Base-by-base conservation (phyloP, 2,888 invertebrate species). In the Gryllus longicercus region DNA sequence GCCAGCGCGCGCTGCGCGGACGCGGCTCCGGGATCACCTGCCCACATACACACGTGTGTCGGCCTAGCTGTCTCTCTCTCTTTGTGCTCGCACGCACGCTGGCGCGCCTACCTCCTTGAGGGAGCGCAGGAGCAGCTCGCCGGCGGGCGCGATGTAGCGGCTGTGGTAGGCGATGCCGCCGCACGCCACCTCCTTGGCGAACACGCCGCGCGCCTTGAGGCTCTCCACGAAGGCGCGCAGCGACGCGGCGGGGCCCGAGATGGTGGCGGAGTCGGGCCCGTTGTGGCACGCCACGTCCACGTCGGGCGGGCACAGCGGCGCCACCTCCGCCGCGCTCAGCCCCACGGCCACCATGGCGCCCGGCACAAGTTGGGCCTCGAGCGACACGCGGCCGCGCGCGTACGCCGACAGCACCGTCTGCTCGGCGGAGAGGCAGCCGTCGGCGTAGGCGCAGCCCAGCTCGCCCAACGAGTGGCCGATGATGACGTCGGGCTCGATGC, bases 241-340 rank as follows among this genome's bases (percentile, higher is more conserved):
- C 88, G n/a, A 88, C 49, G 91, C 91, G 2, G 89, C 89, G 0
- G 94, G 94, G 1, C 95, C 95, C n/a, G n/a, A 3, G 95, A 95
- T 96, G 90, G 0, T 95, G 95, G 93, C 92, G 63, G 93, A 94
- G 82, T 93, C 93, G 10, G 91, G 89, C 1, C 1, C 91, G 85
- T 96, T 96, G 87, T 94, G 85, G 95, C 21, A 96, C 18, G 95
- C 94, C 0, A 94, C 91, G 83, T 92, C 92, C 49, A 94, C 91
- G 50, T 91, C 90, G 23, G 90, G 88, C 21, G 0, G 94, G 93
- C 81, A 89, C 78, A 21, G 77, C 23, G 83, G 80, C 50, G 83
- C 83, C 11, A 85, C 80, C 16, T 84, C 78, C 77, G 87, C 83
- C 82, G 88, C 88, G 14, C 88, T 88, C 82, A 88, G 83, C 50